Evolutionary conservation across 2,888 invertebrate species (phyloP).

Genomic region (Hirtodrosophila confusa): DNA sequence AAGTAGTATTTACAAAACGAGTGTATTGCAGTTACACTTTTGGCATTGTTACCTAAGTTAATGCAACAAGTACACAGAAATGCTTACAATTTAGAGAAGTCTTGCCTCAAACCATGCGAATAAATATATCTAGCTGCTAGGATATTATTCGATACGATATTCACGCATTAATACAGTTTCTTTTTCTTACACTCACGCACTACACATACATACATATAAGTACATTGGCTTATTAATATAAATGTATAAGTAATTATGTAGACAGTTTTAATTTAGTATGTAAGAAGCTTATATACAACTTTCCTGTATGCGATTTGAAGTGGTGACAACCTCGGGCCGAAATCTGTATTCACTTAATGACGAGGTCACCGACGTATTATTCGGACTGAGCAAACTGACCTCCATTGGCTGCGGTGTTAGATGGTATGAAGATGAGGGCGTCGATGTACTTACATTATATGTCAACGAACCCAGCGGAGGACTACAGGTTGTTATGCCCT

Average conservation of each 20-base stretch:
- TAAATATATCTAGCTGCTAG: slow-evolving; percentile 59
- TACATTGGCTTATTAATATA: slow-evolving; percentile 1
- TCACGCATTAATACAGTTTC: slow-evolving; percentile 60
- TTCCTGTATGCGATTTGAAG: slow-evolving; percentile 94
- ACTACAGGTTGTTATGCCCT: slow-evolving; percentile 86
- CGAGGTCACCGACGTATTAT: slow-evolving; percentile 87
- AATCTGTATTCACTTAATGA: slow-evolving; percentile 91
- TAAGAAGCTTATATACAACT: slow-evolving; percentile 91
- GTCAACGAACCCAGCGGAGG: slow-evolving; percentile 80
- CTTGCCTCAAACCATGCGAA: slow-evolving; percentile 79
- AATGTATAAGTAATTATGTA: slow-evolving; percentile 20
- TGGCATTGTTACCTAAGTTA: slow-evolving; percentile 61
- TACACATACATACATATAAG: slow-evolving; percentile 24
- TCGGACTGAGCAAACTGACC: slow-evolving; percentile 84
- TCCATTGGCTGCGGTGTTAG: slow-evolving; percentile 84
- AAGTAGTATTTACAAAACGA: slow-evolving; percentile 68
- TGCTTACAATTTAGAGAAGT: slow-evolving; percentile 72
- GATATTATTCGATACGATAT: slow-evolving; percentile 60
- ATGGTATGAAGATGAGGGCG: slow-evolving; percentile 81
- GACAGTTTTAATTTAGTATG: slow-evolving; percentile 8
- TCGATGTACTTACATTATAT: slow-evolving; percentile 76
- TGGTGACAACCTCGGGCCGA: slow-evolving; percentile 93
- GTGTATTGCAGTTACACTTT: slow-evolving; percentile 62
- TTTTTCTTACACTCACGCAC: slow-evolving; percentile 36
- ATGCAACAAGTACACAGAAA: slow-evolving; percentile 68